A percentile compares a stretch with the other conserved stretches of the same genome.
Conservation (phyloP, 2,797 vertebrate species). For the Cheirogaleus major region DNA sequence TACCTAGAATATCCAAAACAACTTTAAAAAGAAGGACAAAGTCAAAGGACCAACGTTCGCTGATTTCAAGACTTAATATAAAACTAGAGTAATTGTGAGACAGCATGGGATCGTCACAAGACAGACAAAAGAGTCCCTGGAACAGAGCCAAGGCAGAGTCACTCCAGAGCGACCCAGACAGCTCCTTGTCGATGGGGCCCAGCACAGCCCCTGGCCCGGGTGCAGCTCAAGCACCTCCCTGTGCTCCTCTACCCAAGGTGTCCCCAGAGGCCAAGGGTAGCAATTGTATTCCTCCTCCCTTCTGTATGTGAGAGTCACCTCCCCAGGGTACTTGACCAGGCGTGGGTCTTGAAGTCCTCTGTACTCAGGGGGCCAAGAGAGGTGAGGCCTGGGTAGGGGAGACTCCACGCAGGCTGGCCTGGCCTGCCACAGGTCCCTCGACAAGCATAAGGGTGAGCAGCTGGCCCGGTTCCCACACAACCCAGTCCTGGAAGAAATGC, state of each 20-base stretch:
- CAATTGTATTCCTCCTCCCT: not conserved
- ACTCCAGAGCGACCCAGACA: not conserved
- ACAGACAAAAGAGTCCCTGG: not conserved
- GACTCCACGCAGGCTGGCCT: not conserved
- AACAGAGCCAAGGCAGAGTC: not conserved
- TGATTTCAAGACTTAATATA: not conserved
- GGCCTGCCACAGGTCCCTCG: not conserved
- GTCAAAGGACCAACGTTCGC: not conserved
- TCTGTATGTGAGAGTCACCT: too few species aligned
- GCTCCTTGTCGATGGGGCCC: too few species aligned
- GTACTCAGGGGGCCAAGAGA: not conserved
- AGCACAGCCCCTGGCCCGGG: not conserved
- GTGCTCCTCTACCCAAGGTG: not conserved
- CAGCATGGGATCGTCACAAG: not conserved
- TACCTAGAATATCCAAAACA: not conserved
- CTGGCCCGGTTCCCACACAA: too few species aligned
- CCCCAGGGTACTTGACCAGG: not conserved
- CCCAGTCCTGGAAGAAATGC: fast-evolving
- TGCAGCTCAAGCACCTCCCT: too few species aligned
- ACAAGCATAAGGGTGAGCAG: not conserved
- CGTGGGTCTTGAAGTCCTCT: not conserved
- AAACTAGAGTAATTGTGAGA: not conserved
- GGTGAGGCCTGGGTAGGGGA: not conserved
- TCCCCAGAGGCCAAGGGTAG: not conserved
- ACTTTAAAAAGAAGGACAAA: not conserved